Base-by-base conservation (phyloP, 2,113 vertebrate genomes). In the Labeo catla region DNA sequence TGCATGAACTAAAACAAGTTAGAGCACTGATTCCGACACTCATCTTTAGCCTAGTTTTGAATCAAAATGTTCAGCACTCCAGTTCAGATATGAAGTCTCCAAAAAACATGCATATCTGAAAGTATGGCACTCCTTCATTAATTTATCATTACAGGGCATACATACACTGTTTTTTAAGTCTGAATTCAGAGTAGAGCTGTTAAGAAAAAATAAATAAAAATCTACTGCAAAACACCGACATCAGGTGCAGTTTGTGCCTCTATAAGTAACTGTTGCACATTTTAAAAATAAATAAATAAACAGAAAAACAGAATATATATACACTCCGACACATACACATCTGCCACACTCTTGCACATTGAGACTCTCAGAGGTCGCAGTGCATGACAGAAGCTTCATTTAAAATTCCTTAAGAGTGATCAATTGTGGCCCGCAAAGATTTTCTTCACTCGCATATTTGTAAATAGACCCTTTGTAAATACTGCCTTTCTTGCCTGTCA, bases 401-500 rank as follows among this genome's bases (percentile, higher is more conserved):
- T 93, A 91, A 90, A 91, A 94, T 95, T 94, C 92, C 89, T 92
- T 93, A 91, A 91, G 93, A 93, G 91, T 92, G 91, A 92, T 94
- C 94, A 94, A 93, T 94, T 93, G 93, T 95, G 93, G 91, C 90
- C 91, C 87, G 88, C 90, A 89, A 90, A 93, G 91, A 94, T 93
- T 79, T 94, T 93, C 92, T 91, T 91, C 91, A 89, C 90, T 89
- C 92, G 3, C 52, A 77, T 91, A 94, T 93, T 91, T 95, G 94
- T 95, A 95, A 94, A 95, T 95, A 95, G 91, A 93, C 34, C 92
- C 93, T 95, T 94, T 94, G 94, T 95, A 95, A 95, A 94, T 94
- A 94, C 91, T 88, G 92, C 88, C 93, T 92, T 91, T 93, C 92
- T 93, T 95, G 94, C 94, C 93, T 94, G 93, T 95, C 93, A 94